Evolutionary conservation across 2,113 vertebrate genomes (phyloP), one percentile per base, ranked within the genome.

Genomic region (Bubalus kerabau): DNA sequence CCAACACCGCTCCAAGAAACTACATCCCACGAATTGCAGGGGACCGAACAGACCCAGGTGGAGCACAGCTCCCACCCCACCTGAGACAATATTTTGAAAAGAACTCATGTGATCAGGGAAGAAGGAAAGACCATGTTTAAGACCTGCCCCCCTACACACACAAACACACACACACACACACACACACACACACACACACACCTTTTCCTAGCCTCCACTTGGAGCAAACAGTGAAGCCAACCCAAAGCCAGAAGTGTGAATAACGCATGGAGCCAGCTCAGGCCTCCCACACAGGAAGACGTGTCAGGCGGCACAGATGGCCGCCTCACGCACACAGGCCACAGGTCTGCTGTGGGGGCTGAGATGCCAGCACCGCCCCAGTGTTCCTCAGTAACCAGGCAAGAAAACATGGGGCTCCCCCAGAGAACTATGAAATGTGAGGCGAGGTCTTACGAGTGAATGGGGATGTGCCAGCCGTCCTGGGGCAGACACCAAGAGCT

Each of bases 401-500:
- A 60, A 91, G 60, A 90, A 60, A 87, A 82, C 57, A 11, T 19
- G 82, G 82, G 90, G 28, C 50, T 87, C 90, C 94, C 89, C 57
- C 16, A 30, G 62, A 96, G 67, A 92, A 82, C 36, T 40, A 50
- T n/a, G 24, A 92, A 57, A 82, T 21, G 36, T 46, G 28, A 88
- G 78, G 52, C 23, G 40, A 97, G 46, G 78, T 43, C 50, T 54
- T n/a, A 17, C 1, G 48, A 46, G 74, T 11, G 1, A 43, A 36
- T 36, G 6, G 78, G 88, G 46, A 86, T 67, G 54, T 87, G 46
- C 62, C 48, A 89, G 87, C 78, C 91, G 28, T 21, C 50, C 82
- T 21, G 83, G 76, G 89, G 60, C 86, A 83, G 94, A 80, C 54
- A 87, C 92, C 86, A 88, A 86, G 82, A 84, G 83, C 96, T 64